Evolutionary conservation across 2,888 invertebrate species (phyloP).

Genomic region (Myopa tessellatipennis): DNA sequence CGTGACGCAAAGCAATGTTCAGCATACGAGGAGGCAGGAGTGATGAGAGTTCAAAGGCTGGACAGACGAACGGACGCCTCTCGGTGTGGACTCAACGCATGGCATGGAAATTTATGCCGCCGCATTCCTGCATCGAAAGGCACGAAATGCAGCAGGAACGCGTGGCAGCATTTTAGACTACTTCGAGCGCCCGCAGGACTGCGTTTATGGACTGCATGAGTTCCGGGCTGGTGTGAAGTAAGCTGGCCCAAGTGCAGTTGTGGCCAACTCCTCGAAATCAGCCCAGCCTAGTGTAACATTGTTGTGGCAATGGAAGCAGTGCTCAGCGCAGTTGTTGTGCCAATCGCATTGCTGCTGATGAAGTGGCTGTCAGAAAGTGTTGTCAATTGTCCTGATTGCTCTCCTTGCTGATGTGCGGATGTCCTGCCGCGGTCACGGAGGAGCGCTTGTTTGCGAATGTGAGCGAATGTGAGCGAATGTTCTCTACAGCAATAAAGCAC

Average conservation of each 20-base stretch:
- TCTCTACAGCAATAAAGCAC: too few species aligned
- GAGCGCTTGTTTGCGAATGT: not conserved
- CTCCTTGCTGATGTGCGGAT: not conserved
- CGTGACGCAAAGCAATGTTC: not conserved
- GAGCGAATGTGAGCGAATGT: too few species aligned
- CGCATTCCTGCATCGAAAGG: slow-evolving; percentile 1
- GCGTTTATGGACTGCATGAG: not conserved
- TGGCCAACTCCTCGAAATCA: not conserved
- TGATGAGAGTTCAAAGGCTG: slow-evolving; percentile 2
- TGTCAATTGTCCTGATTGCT: slow-evolving; percentile 17
- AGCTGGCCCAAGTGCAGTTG: not conserved
- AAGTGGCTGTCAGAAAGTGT: slow-evolving; percentile 20
- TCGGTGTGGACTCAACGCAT: not conserved
- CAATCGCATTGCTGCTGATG: slow-evolving; percentile 22
- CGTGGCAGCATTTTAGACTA: slow-evolving; percentile 9
- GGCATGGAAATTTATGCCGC: slow-evolving; percentile 16
- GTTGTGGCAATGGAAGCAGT: not conserved
- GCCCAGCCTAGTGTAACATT: not conserved
- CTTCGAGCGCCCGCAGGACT: not conserved
- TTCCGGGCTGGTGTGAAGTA: not conserved
- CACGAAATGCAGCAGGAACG: not conserved
- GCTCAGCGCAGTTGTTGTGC: not conserved
- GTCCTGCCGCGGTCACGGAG: not conserved
- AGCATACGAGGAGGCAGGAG: not conserved
- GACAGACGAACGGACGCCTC: not conserved